These are phyloP conservation scores for Blera fallax DNA, from an alignment of 2,888 invertebrate species.

Conservation along the genomic window DNA sequence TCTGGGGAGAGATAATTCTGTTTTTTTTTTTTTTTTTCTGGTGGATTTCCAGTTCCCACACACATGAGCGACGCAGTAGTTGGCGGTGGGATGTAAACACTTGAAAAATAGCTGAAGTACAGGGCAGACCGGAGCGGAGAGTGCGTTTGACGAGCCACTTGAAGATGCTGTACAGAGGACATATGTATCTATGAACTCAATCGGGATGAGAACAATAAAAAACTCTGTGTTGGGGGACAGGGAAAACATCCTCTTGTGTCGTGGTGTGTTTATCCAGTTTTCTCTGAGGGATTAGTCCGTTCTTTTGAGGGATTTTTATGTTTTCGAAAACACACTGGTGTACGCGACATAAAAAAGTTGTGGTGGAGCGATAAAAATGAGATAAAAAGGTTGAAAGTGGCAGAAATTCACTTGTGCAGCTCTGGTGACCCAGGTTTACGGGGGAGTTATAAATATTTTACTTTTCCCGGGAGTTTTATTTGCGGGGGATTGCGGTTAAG, in stretches of 20 bases:
- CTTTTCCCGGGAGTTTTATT: not conserved
- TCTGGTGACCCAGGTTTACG: not conserved
- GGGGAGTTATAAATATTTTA: not conserved
- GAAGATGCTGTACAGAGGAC: not conserved
- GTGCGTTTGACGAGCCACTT: conserved; percentile 10
- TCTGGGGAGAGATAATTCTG: not conserved
- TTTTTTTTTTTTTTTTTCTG: conserved; percentile 1
- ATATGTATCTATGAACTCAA: not conserved
- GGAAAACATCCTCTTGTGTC: conserved; percentile 11
- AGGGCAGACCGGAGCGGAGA: too few relatives aligned
- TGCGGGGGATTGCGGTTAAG: not conserved
- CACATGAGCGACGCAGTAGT: not conserved
- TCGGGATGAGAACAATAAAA: not conserved
- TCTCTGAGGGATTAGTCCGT: conserved; percentile 1
- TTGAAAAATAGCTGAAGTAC: not conserved
- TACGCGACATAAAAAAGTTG: not conserved
- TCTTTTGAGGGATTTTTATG: conserved; percentile 8
- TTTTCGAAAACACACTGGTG: not conserved
- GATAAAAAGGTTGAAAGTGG: conserved; percentile 1
- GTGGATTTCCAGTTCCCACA: too few relatives aligned
- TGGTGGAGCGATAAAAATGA: not conserved
- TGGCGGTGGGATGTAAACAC: conserved; percentile 7
- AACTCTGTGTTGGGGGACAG: not conserved
- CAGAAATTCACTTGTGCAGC: not conserved
- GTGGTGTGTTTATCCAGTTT: not conserved